These are phyloP conservation scores for Hoplodrina blanda DNA, from an alignment of 2,888 invertebrate genomes.

Conservation along the genomic window DNA sequence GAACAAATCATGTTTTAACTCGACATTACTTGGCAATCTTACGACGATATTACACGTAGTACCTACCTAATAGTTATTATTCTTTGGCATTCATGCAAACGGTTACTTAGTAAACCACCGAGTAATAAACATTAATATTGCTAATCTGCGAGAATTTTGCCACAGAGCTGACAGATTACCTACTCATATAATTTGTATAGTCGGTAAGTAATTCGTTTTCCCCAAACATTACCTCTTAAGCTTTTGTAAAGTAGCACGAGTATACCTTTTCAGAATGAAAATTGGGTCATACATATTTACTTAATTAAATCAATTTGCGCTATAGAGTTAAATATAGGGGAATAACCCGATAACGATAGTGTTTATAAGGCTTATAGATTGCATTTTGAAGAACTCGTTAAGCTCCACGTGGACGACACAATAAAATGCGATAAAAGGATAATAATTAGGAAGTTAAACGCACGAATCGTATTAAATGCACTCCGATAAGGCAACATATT, in stretches of 20 bases:
- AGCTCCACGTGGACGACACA: constrained; percentile 25
- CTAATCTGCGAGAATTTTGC: constrained; percentile 44
- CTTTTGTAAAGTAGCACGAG: constrained; percentile 16
- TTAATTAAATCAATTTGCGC: constrained; percentile 2
- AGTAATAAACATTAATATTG: constrained; percentile 57
- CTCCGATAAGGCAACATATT: constrained; percentile 59
- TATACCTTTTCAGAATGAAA: neutral
- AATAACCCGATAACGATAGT: constrained; percentile 8
- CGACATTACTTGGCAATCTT: constrained; percentile 38
- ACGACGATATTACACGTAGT: constrained; percentile 38
- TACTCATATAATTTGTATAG: constrained; percentile 21
- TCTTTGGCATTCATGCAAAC: constrained; percentile 38
- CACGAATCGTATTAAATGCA: constrained; percentile 28
- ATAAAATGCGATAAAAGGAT: constrained; percentile 40
- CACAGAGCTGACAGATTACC: constrained; percentile 44
- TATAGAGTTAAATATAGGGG: neutral
- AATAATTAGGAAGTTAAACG: constrained; percentile 23
- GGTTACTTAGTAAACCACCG: constrained; percentile 47
- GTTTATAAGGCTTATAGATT: constrained; percentile 24
- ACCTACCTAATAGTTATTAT: neutral
- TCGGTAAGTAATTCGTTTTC: constrained; percentile 26
- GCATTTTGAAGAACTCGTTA: constrained; percentile 28
- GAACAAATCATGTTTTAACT: constrained; percentile 46
- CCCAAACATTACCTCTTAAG: constrained; percentile 29
- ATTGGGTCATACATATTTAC: constrained; percentile 1